phyloP scores from a whole-genome alignment of 2,888 invertebrate genomes.

The Drosophila phalerata region DNA sequence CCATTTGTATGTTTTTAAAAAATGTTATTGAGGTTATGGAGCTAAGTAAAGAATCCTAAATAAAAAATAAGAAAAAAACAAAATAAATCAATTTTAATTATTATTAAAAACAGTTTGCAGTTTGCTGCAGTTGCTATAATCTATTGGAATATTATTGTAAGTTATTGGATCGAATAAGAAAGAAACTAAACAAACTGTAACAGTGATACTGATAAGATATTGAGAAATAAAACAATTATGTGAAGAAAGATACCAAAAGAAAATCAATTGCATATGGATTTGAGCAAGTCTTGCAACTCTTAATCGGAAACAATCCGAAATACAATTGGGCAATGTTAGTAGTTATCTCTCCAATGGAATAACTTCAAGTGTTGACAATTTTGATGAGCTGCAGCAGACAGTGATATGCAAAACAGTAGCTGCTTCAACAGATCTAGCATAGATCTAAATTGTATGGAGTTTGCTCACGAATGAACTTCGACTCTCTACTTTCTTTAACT shows the following conservation, averaged over 20 bases:
- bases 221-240: neutral
- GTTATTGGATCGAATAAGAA: no score
- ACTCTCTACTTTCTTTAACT: constrained; percentile 41
- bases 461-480: constrained; percentile 16
- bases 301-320: constrained; percentile 1
- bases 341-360: constrained; percentile 10
- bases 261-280: neutral
- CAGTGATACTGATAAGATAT: no score
- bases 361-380: constrained; percentile 9
- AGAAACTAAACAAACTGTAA: no score
- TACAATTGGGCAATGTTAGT: neutral
- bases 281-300: neutral
- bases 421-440: constrained; percentile 6
- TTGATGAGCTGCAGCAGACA: constrained; percentile 4
- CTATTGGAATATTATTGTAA: no score
- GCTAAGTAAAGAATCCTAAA: no score
- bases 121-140: no score
- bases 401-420: constrained; percentile 25
- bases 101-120: no score
- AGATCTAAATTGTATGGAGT: constrained; percentile 11
- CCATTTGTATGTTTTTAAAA: no score
- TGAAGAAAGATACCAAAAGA: constrained; percentile 1
- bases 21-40: no score
- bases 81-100: no score
- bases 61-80: no score